A percentile compares a stretch with the other conserved stretches of the same genome.
Evolutionary conservation across 2,113 vertebrate genomes (phyloP).

Genomic region (Melozone crissalis): DNA sequence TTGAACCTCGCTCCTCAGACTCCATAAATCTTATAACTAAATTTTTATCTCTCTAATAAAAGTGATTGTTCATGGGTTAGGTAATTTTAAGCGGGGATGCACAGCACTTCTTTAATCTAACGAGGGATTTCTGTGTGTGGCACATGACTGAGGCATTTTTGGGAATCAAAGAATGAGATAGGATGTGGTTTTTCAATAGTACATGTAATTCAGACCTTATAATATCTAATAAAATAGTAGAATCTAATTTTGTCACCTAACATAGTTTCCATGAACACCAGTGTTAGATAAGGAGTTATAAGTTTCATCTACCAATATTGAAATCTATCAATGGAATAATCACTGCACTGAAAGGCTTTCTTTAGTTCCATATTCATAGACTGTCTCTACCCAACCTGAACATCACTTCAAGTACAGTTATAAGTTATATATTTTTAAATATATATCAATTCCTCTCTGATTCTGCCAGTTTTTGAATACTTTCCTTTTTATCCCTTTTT

Average conservation of each 20-base stretch:
- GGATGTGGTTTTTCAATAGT: background rate
- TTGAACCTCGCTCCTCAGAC: background rate
- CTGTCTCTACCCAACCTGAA: background rate
- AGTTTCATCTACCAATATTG: background rate
- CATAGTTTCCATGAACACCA: background rate
- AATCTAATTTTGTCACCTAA: background rate
- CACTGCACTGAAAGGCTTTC: background rate
- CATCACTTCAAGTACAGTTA: background rate
- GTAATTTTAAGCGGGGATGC: background rate
- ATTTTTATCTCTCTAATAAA: background rate
- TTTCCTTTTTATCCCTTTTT: background rate
- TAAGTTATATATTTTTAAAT: background rate
- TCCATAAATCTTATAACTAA: background rate
- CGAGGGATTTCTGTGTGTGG: accelerated
- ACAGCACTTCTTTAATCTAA: background rate
- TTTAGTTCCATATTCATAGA: background rate
- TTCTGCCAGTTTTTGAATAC: background rate
- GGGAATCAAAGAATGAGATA: background rate
- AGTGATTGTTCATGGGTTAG: background rate
- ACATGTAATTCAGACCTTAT: background rate
- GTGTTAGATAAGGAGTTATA: background rate
- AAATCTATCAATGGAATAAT: background rate
- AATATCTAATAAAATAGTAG: background rate
- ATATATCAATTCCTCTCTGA: background rate
- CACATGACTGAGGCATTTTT: background rate